Percentiles rank a stretch among this genome's conserved stretches.
Evolutionary conservation across 2,888 invertebrate genomes (phyloP).

Genomic region (Listrodromus nycthemerus): DNA sequence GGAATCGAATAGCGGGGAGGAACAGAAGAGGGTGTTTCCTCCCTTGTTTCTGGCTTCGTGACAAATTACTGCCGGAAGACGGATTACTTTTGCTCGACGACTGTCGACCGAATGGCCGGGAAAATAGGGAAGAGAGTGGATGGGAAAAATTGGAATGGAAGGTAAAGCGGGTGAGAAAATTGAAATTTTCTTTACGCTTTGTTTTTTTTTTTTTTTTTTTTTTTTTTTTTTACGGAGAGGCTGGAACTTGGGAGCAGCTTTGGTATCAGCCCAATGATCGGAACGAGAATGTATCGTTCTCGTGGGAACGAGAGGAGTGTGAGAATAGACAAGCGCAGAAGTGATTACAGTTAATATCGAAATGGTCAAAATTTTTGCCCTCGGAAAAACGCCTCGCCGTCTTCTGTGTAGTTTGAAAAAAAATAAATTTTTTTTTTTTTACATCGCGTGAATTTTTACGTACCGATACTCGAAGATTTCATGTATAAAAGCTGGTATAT

Average conservation of each 20-base stretch:
- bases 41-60: conserved; percentile 65
- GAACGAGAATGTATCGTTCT: conserved; percentile 81
- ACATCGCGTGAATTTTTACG: no score
- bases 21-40: background rate
- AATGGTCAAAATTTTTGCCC: background rate
- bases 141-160: conserved; percentile 55
- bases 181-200: conserved; percentile 49
- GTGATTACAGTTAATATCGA: conserved; percentile 4
- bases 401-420: background rate
- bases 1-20: background rate
- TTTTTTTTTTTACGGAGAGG: conserved; percentile 1
- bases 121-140: background rate
- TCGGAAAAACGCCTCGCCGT: background rate
- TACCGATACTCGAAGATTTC: no score
- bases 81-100: conserved; percentile 62
- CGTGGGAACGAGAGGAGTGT: conserved; percentile 77
- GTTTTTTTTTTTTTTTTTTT: background rate
- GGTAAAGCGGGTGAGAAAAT: conserved; percentile 43
- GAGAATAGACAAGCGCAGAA: conserved; percentile 78
- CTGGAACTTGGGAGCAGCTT: conserved; percentile 28
- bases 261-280: conserved; percentile 70
- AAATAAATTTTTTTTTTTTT: no score
- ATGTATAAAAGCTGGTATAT: no score
- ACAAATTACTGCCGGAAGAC: conserved; percentile 67
- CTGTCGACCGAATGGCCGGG: conserved; percentile 35